Evolutionary conservation across 2,888 invertebrate species (phyloP), one percentile per base, ranked within the genome.

Genomic region (Crematogaster levior): DNA sequence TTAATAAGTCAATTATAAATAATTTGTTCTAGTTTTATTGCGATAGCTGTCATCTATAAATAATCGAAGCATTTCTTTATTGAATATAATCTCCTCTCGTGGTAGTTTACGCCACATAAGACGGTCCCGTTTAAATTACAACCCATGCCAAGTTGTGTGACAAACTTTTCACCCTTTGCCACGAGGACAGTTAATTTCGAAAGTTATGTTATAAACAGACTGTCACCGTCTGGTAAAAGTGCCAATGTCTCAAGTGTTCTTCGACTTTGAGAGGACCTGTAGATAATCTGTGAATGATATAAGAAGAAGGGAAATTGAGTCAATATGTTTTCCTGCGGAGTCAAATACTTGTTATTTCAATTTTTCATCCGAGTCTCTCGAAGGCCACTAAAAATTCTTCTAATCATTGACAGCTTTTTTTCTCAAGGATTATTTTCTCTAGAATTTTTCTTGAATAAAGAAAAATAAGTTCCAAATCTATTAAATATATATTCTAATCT

Each of bases 171-270:
- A 84, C 87, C 83, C 81, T 87, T 75, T 75, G 68, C 56, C 84
- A 87, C 81, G 87, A 88, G 88, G 85, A 84, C 88, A 89, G 90
- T 92, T 92, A 91, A 88, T 86, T 87, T 84, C 82, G 81, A 86
- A 90, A 91, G 89, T 91, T 91, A 90, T 91, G 88, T 88, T 83
- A 87, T 89, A 90, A 87, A 87, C 86, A 85, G 73, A 68, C 86
- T 87, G 83, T 90, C 87, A 86, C 68, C 87, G 24, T 75, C 51
- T 63, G 72, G 81, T 70, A 53, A 80, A 65, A 56, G 73, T 82
- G 85, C n/a, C 27, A 83, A 72, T 63, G 70, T 46, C 43, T 72
- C 60, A 56, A 86, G 85, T 81, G 84, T 27, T 80, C 51, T 51
- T 70, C 56, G n/a, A 18, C 46, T 27, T 77, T 51, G 58, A 84